phyloP scores from a whole-genome alignment of 2,888 invertebrate genomes.

The Ptychoptera albimana region DNA sequence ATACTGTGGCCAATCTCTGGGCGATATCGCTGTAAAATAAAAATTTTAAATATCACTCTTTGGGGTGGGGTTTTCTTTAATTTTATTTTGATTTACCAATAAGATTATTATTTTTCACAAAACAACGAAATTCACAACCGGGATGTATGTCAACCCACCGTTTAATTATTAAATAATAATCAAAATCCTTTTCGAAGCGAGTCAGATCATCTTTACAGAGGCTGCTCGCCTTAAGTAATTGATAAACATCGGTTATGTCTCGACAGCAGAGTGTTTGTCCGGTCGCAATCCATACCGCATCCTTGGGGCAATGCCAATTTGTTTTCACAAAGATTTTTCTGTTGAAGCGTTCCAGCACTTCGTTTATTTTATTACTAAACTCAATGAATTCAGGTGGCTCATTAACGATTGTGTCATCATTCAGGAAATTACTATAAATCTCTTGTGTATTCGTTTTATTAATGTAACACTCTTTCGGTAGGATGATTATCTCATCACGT shows the following conservation, averaged over 20 bases:
- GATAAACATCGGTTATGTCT: constrained; percentile 13
- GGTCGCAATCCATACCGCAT: constrained; percentile 14
- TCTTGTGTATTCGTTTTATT: not conserved
- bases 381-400: constrained; percentile 12
- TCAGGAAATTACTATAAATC: not conserved
- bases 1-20: constrained; percentile 14
- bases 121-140: constrained; percentile 14
- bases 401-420: constrained; percentile 7
- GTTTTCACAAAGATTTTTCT: constrained; percentile 12
- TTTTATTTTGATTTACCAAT: constrained; percentile 2
- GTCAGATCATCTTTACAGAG: constrained; percentile 10
- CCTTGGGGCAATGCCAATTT: constrained; percentile 13
- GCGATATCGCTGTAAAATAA: constrained; percentile 11
- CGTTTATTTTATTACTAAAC: constrained; percentile 9
- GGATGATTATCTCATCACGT: constrained; percentile 11
- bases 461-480: constrained; percentile 13
- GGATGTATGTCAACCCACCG: constrained; percentile 15
- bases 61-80: too few species aligned
- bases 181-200: not conserved
- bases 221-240: constrained; percentile 13
- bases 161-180: constrained; percentile 10
- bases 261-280: constrained; percentile 11
- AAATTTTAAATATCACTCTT: too few species aligned
- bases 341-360: constrained; percentile 5
- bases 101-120: constrained; percentile 11